Conservation (phyloP, 2,797 vertebrate genomes). For the Thunnus albacares region DNA sequence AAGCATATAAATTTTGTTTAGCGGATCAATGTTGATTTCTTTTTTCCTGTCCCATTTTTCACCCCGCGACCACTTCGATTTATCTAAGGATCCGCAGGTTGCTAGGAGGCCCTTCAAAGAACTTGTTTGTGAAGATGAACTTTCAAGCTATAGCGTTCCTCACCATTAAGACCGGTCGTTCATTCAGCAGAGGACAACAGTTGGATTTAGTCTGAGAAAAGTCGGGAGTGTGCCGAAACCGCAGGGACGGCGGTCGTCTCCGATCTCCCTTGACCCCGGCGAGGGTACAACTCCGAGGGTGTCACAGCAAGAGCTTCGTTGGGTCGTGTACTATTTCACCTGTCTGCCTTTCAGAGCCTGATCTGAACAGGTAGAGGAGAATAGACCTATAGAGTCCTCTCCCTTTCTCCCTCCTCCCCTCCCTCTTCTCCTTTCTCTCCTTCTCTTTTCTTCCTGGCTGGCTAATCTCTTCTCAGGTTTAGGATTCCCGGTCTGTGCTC, state of each 20-base stretch:
- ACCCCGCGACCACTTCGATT: not conserved
- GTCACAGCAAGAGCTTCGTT: constrained; percentile 69
- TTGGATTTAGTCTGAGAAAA: constrained; percentile 53
- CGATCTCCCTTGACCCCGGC: constrained; percentile 63
- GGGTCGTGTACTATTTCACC: constrained; percentile 79
- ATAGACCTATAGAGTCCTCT: constrained; percentile 72
- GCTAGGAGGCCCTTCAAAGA: not conserved
- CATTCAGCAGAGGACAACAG: constrained; percentile 21
- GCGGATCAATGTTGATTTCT: not conserved
- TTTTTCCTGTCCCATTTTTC: not conserved
- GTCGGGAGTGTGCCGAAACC: constrained; percentile 45
- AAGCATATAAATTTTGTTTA: not conserved
- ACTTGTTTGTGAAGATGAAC: not conserved
- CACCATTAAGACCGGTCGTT: not conserved
- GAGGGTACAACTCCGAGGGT: constrained; percentile 59
- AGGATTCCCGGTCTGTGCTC: constrained; percentile 83
- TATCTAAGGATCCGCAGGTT: not conserved
- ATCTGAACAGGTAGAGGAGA: constrained; percentile 82
- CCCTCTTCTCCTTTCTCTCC: constrained; percentile 53
- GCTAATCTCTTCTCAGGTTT: constrained; percentile 90
- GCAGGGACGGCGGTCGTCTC: constrained; percentile 30
- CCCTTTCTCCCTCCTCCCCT: constrained; percentile 60
- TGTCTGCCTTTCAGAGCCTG: constrained; percentile 78
- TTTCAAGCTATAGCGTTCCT: not conserved
- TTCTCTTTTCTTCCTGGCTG: constrained; percentile 77